Evolutionary conservation across 2,113 vertebrate species (phyloP), one percentile per base, ranked within the genome.

Genomic region (Gadus macrocephalus): DNA sequence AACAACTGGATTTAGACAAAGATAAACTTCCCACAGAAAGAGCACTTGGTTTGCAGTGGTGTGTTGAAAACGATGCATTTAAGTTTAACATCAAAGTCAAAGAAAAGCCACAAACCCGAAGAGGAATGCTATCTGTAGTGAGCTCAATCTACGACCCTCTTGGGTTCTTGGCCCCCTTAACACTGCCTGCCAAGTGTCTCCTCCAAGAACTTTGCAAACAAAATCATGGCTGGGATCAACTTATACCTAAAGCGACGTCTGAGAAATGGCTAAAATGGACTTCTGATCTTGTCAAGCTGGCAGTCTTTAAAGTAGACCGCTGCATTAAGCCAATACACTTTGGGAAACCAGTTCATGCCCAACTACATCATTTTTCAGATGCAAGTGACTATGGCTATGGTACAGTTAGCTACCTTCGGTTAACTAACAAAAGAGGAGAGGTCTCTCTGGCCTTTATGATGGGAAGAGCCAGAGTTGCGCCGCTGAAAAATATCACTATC

Each of bases 351-450:
- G 19, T 15, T 12, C 28, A 11, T 15, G 15, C 56, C 2, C 66
- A 73, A 19, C 28, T 70, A 3, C 53, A 56, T 38, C 35, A 73
- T 20, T 76, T 73, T 59, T 27, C 74, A 3, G 69, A 76, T 67
- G 69, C 69, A n/a, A 72, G 62, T 71, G 74, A 73, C 11, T 14
- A 14, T 9, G 68, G 68, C 35, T 73, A 75, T 56, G 74, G 68
- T 17, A n/a, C 60, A 53, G 68, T 58, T 7, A 53, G 16, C 28
- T 76, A 65, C 28, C 15, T 76, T 6, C 2, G 59, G 15, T 22
- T 38, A 53, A 19, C 15, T 12, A 72, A 65, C 28, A 55, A 16
- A 20, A 35, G 53, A 25, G 69, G 19, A 4, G 16, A 58, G 31
- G 64, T 25, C 6, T 61, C 73, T 31, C 20, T 71, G 25, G 17